phyloP scores from a whole-genome alignment of 2,113 vertebrate genomes.

The Vidua macroura region DNA sequence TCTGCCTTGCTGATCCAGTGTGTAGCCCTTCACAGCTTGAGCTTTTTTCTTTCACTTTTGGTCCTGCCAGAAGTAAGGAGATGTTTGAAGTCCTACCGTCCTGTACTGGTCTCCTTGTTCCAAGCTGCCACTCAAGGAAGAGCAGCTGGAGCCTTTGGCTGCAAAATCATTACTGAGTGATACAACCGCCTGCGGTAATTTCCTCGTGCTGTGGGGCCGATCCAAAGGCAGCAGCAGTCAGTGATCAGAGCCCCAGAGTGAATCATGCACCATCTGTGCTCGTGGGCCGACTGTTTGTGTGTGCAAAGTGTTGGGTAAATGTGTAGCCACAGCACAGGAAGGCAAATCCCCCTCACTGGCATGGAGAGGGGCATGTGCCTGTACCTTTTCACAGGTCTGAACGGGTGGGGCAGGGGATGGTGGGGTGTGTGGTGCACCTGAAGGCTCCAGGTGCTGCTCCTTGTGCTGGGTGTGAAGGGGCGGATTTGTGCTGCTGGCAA shows the following conservation, averaged over 20 bases:
- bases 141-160: slow-evolving; percentile 34
- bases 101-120: not conserved
- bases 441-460: not conserved
- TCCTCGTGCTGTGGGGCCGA: not conserved
- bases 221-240: not conserved
- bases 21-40: not conserved
- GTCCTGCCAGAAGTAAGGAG: not conserved
- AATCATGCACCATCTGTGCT: slow-evolving; percentile 56
- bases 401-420: not conserved
- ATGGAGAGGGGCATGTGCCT: not conserved
- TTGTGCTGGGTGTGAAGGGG: not conserved
- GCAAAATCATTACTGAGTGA: not conserved
- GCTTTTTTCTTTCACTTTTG: not conserved
- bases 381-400: not conserved
- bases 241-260: not conserved
- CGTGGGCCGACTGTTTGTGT: slow-evolving; percentile 38
- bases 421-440: not conserved
- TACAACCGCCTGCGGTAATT: not conserved
- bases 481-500: not conserved
- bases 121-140: not conserved
- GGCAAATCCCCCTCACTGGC: not conserved
- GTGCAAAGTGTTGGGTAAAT: slow-evolving; percentile 27
- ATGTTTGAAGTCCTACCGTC: not conserved
- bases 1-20: not conserved
- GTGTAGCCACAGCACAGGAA: slow-evolving; percentile 11